A percentile compares a stretch with the other conserved stretches of the same genome.
phyloP scores from a whole-genome alignment of 2,888 invertebrate species.

The Choreutis nemorana region DNA sequence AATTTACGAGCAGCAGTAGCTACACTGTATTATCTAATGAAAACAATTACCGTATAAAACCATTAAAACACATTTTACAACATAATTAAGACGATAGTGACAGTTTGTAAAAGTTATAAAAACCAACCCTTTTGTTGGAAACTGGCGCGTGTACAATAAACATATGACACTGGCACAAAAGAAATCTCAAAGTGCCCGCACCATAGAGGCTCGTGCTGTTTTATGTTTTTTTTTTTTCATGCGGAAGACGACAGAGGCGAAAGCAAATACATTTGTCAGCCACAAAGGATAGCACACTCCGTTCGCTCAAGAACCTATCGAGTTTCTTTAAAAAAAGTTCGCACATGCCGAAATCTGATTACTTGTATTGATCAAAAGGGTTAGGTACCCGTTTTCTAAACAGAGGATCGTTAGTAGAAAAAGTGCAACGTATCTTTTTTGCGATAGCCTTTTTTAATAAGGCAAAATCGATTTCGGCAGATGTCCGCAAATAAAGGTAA shows the following conservation, averaged over 20 bases:
- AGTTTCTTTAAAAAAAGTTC: conserved; percentile 46
- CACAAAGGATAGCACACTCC: conserved; percentile 57
- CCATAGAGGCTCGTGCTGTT: conserved; percentile 48
- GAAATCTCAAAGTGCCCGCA: conserved; percentile 17
- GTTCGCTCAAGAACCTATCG: conserved; percentile 53
- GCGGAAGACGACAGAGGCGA: conserved; percentile 48
- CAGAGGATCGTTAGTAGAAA: conserved; percentile 38
- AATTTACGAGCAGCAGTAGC: too few species aligned
- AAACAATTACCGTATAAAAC: too few species aligned
- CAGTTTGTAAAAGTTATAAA: too few species aligned
- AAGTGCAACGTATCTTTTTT: conserved; percentile 38
- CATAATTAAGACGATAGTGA: too few species aligned
- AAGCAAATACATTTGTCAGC: conserved; percentile 50
- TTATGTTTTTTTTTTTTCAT: conserved; percentile 43
- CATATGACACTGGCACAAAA: background rate
- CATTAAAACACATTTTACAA: too few species aligned
- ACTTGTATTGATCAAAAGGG: conserved; percentile 58
- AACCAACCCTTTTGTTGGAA: too few species aligned
- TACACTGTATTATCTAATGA: too few species aligned
- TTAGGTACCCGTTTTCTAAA: conserved; percentile 53
- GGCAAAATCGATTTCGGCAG: conserved; percentile 64
- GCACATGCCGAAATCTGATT: conserved; percentile 66
- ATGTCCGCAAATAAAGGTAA: conserved; percentile 60
- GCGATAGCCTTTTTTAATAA: conserved; percentile 58
- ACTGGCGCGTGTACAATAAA: too few species aligned